Evolutionary conservation across 1,140 invertebrate species (phyloP), one percentile per base, ranked within the genome.

Genomic region (Carposina sasakii): DNA sequence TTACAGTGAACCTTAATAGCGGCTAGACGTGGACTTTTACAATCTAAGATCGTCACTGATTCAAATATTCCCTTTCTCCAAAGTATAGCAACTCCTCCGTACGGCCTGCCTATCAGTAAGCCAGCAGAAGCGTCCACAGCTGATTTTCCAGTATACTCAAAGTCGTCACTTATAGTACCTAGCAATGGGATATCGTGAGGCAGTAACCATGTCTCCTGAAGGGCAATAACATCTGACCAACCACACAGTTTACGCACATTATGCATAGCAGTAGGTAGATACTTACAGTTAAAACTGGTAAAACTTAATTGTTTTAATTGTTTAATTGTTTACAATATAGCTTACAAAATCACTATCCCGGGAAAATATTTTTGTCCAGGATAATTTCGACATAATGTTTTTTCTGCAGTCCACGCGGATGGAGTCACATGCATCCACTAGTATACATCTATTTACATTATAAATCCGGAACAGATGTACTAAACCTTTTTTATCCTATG

Each of bases 131-230:
- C n/a, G 20, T 45, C 43, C 17, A 45, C 21, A 2, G 43, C 20
- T 12, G 43, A 45, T 19, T 45, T 45, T 2, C 43, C 26, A 1
- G 30, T 34, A 22, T 31, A 45, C 16, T 20, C 43, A n/a, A 45
- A 45, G 26, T 45, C 28, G 3, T 2, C 5, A 33, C 34, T 3
- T 21, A 45, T 34, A 10, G 15, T 34, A 12, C 43, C 28, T 13
- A 45, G 15, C 5, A 20, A 34, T 12, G 26, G 43, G 3, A 45
- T 45, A 12, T 45, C 43, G 19, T 45, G 28, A n/a, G 43, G 30
- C 3, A 37, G n/a, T 16, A 45, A 13, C 43, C 43, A 45, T 20
- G 22, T 24, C 22, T 45, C 43, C 17, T 45, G 43, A 3, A 45
- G 17, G 5, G 43, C 43, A 1, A 45, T 21, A 20, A 45, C 3